phyloP scores from a whole-genome alignment of 2,888 invertebrate genomes.

The Mesoligia furuncula region DNA sequence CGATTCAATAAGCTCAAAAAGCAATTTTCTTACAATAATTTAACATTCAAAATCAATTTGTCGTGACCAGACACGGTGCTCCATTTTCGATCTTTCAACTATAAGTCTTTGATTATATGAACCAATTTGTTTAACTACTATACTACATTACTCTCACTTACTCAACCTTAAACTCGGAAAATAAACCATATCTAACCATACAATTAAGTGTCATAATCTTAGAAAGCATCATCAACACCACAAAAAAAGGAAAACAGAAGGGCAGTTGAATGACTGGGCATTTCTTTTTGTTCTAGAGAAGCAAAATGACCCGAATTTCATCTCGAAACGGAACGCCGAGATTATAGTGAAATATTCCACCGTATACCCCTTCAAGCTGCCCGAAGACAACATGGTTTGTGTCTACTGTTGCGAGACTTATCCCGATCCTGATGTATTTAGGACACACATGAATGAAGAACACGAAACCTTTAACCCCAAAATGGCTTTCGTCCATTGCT shows the following conservation, averaged over 20 bases:
- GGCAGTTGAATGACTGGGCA: slow-evolving; percentile 81
- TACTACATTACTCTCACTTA: background rate
- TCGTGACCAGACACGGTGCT: background rate
- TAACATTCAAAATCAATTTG: background rate
- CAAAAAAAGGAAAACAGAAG: slow-evolving; percentile 52
- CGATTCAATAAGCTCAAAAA: no score
- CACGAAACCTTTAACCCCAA: slow-evolving; percentile 79
- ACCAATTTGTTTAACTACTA: background rate
- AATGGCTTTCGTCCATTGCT: slow-evolving; percentile 81
- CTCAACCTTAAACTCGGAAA: slow-evolving; percentile 3
- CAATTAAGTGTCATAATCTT: slow-evolving; percentile 32
- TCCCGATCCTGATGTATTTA: slow-evolving; percentile 78
- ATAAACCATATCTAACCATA: slow-evolving; percentile 32
- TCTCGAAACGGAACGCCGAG: slow-evolving; percentile 87
- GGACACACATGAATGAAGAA: slow-evolving; percentile 82
- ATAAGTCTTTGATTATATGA: background rate
- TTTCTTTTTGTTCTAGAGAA: slow-evolving; percentile 89
- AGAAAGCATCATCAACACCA: slow-evolving; percentile 39
- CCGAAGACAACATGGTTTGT: slow-evolving; percentile 84
- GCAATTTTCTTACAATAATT: no score
- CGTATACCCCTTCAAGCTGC: slow-evolving; percentile 87
- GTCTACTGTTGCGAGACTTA: slow-evolving; percentile 85
- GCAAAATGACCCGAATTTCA: slow-evolving; percentile 79
- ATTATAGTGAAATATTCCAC: slow-evolving; percentile 85
- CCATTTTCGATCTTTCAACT: background rate